phyloP scores from a whole-genome alignment of 1,140 invertebrate genomes.

The Battus philenor region DNA sequence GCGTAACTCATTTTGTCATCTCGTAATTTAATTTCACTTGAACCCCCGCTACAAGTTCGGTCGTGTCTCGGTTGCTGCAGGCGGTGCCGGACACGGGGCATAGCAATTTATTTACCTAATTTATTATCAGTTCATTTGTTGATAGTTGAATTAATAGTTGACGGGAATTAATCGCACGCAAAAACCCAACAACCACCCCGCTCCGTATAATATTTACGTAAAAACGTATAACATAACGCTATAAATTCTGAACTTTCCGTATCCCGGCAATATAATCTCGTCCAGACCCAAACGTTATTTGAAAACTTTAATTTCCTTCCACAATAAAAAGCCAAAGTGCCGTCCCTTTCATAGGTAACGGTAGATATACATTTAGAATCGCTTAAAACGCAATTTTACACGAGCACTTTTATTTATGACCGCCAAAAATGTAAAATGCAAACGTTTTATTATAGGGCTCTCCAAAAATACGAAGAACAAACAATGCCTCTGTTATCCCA shows the following conservation, averaged over 20 bases:
- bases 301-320: conserved; percentile 41
- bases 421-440: conserved; percentile 71
- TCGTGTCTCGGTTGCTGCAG: conserved; percentile 25
- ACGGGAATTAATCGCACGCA: conserved; percentile 1
- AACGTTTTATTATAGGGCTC: conserved; percentile 67
- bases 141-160: conserved; percentile 6
- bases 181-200: conserved; percentile 7
- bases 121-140: conserved; percentile 10
- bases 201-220: conserved; percentile 14
- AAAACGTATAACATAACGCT: conserved; percentile 16
- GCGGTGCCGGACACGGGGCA: conserved; percentile 42
- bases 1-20: conserved; percentile 75
- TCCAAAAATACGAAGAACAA: conserved; percentile 70
- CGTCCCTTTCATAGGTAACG: conserved; percentile 48
- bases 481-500: conserved; percentile 62
- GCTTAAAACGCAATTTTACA: conserved; percentile 73
- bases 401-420: conserved; percentile 68
- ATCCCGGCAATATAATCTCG: conserved; percentile 35
- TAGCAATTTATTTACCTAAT: conserved; percentile 12
- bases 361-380: conserved; percentile 50
- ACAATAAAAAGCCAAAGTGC: conserved; percentile 33
- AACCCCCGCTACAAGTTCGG: conserved; percentile 46
- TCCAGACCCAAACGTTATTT: conserved; percentile 35
- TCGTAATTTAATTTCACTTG: conserved; percentile 72
- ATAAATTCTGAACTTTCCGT: conserved; percentile 48